A percentile compares a stretch with the other conserved stretches of the same genome.
Conservation (phyloP, 2,797 vertebrate genomes). For the Bradypodion ventrale region DNA sequence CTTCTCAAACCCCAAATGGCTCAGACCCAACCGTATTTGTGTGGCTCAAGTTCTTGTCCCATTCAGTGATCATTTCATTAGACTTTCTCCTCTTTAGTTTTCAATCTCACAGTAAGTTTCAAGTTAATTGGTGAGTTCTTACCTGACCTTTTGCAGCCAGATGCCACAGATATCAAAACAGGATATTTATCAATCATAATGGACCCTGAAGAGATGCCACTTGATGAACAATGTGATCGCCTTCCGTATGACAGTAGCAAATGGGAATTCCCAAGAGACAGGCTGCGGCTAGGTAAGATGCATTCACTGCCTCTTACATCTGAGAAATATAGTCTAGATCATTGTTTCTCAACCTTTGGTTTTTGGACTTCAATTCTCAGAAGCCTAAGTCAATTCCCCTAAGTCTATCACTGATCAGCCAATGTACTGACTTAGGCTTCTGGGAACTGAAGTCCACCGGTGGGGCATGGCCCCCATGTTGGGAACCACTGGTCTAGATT, state of each 20-base stretch:
- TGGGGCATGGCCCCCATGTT: too few relatives aligned
- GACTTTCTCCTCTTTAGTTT: neutral
- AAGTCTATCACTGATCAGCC: too few relatives aligned
- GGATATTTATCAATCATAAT: constrained; percentile 94
- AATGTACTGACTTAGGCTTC: too few relatives aligned
- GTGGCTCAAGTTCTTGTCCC: too few relatives aligned
- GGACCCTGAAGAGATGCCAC: constrained; percentile 91
- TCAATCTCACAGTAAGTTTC: neutral
- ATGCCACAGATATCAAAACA: constrained; percentile 89
- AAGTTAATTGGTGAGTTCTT: neutral
- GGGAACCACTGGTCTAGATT: too few relatives aligned
- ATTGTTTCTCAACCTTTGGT: too few relatives aligned
- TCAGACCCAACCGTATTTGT: neutral
- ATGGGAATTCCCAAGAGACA: constrained; percentile 94
- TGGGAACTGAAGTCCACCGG: too few relatives aligned
- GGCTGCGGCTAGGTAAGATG: constrained; percentile 86
- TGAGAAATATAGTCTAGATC: neutral
- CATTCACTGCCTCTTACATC: too few relatives aligned
- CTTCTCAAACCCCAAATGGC: too few relatives aligned
- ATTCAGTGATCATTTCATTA: neutral
- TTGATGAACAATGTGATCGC: constrained; percentile 90
- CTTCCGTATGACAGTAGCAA: constrained; percentile 92
- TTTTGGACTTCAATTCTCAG: too few relatives aligned
- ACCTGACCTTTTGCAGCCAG: constrained; percentile 72
- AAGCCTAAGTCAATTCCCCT: too few relatives aligned